Evolutionary conservation across 2,113 vertebrate species (phyloP), one percentile per base, ranked within the genome.

Genomic region (Pedionomus torquatus): DNA sequence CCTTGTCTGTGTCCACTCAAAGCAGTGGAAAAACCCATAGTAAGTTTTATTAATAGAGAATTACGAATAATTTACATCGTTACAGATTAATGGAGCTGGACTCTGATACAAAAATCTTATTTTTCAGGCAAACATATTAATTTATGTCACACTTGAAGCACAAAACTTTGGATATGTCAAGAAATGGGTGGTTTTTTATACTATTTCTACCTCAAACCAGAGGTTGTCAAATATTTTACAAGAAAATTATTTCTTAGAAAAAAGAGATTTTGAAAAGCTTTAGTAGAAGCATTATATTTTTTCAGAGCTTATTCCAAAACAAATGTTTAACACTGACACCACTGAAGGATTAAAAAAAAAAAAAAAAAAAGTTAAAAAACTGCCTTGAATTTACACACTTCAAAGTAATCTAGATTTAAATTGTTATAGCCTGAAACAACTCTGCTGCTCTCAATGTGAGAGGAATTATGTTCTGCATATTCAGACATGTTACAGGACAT

Each of bases 401-500:
- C 77, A 82, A 95, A 96, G 87, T 82, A 87, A 64, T 65, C 11
- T 83, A 44, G 33, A 60, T 63, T 82, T 84, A 79, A 95, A 92
- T 79, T 83, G 9, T 13, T 76, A 33, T 80, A 91, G 86, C 80
- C 89, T 92, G 83, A 95, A 96, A 96, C 57, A 94, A 91, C 25
- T 94, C 61, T 11, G 10, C 23, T 68, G 41, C 58, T 89, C 51
- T 76, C 80, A 79, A 4, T 28, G 49, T 85, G 61, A 94, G 57
- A 88, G 46, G 83, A 95, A 93, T 91, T 91, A 95, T 26, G 17
- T 83, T 35, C 49, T 95, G 74, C 83, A 43, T 91, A 84, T 89
- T 95, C 76, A 92, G 84, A 79, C 81, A 63, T 66, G 63, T 92
- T 87, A 55, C 78, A 84, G 89, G 77, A 84, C 66, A 61, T 52